A percentile compares a stretch with the other conserved stretches of the same genome.
phyloP scores from a whole-genome alignment of 2,888 invertebrate genomes.

The Tanytarsus gracilentus region DNA sequence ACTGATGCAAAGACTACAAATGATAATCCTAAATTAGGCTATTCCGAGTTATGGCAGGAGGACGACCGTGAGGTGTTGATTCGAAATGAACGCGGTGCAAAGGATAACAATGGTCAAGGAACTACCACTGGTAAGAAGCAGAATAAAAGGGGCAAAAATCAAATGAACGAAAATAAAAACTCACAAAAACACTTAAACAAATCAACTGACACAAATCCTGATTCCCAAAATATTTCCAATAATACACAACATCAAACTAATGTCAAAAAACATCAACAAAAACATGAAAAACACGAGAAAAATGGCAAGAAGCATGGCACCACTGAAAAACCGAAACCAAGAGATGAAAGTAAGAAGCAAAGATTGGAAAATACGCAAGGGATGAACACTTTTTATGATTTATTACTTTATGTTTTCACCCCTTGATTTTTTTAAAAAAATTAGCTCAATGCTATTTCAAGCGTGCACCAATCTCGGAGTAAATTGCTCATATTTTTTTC shows the following conservation, averaged over 20 bases:
- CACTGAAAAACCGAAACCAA: conserved; percentile 25
- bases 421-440: background rate
- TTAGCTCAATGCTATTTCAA: too few species aligned
- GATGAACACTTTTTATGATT: background rate
- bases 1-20: conserved; percentile 7
- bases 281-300: conserved; percentile 34
- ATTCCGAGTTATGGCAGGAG: conserved; percentile 74
- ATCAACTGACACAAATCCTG: conserved; percentile 17
- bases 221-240: conserved; percentile 22
- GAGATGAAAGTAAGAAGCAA: conserved; percentile 25
- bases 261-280: conserved; percentile 35
- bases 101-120: conserved; percentile 51
- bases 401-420: background rate
- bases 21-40: too few species aligned
- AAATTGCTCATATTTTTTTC: background rate
- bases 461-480: background rate
- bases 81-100: conserved; percentile 70
- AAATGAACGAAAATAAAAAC: conserved; percentile 28
- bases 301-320: conserved; percentile 28
- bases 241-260: conserved; percentile 25
- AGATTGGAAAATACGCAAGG: background rate
- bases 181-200: conserved; percentile 22
- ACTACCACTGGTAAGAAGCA: conserved; percentile 35
- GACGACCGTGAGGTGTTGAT: conserved; percentile 70
- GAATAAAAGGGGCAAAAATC: conserved; percentile 23